These are phyloP conservation scores for Hermatobates lingyangjiaoensis DNA, from an alignment of 1,140 invertebrate species.

Conservation along the genomic window DNA sequence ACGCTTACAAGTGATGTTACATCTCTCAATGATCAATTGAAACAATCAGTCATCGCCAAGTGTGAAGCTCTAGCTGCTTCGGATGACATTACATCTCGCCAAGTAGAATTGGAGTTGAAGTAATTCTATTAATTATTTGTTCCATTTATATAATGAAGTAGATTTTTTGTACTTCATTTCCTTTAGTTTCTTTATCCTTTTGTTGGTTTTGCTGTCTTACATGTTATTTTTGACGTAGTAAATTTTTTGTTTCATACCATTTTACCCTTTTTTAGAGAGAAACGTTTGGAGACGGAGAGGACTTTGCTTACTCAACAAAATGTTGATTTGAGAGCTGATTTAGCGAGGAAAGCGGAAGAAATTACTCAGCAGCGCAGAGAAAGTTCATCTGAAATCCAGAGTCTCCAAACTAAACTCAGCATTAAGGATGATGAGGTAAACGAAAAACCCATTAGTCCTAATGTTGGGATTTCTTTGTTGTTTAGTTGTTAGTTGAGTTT, in stretches of 20 bases:
- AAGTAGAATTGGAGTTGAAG: conserved; percentile 55
- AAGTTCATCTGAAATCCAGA: conserved; percentile 43
- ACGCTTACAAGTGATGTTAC: conserved; percentile 39
- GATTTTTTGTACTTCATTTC: background rate
- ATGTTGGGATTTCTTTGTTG: no score
- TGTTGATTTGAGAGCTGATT: conserved; percentile 48
- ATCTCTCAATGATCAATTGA: conserved; percentile 38
- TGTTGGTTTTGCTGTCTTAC: no score
- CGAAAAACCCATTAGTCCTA: no score
- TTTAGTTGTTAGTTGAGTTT: no score
- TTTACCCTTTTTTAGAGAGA: conserved; percentile 32
- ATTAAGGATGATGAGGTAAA: conserved; percentile 62
- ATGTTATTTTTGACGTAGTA: no score
- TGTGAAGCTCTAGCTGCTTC: conserved; percentile 59
- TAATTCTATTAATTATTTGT: conserved; percentile 12
- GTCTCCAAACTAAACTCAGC: conserved; percentile 53
- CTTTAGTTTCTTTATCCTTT: no score
- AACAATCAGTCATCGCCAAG: conserved; percentile 48
- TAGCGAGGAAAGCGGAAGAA: conserved; percentile 53
- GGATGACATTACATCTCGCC: conserved; percentile 60
- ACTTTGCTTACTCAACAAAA: conserved; percentile 54
- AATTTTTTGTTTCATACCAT: background rate
- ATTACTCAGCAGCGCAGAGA: conserved; percentile 54
- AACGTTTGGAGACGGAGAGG: conserved; percentile 61
- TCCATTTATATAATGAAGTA: background rate